Conservation (phyloP, 2,797 vertebrate genomes). For the Myripristis murdjan region DNA sequence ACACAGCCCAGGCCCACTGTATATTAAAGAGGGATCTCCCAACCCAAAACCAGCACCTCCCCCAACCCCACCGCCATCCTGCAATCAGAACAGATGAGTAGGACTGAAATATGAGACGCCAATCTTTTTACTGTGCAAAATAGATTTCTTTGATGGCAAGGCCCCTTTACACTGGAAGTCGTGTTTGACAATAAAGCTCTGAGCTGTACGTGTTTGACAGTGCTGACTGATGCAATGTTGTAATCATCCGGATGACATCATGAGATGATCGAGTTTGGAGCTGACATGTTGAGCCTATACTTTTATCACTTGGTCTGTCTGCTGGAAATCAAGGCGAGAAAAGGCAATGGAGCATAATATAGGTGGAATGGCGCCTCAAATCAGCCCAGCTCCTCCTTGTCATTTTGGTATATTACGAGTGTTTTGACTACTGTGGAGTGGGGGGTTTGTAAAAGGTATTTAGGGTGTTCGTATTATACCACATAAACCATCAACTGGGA, state of each 20-base stretch:
- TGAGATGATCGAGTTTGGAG: slow-evolving; percentile 21
- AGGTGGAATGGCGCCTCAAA: neutral
- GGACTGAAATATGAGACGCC: neutral
- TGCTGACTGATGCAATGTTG: slow-evolving; percentile 27
- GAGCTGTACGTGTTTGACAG: neutral
- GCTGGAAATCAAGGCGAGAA: slow-evolving; percentile 22
- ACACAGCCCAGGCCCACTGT: slow-evolving; percentile 10
- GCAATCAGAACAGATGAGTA: slow-evolving; percentile 11
- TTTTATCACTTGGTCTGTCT: slow-evolving; percentile 36
- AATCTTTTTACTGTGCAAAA: neutral
- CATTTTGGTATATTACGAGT: neutral
- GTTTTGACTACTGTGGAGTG: neutral
- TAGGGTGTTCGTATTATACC: neutral
- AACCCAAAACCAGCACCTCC: slow-evolving; percentile 5
- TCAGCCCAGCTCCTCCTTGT: neutral
- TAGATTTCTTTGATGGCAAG: slow-evolving; percentile 3
- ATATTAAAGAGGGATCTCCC: slow-evolving; percentile 29
- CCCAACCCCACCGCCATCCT: too few species aligned
- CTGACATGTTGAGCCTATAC: slow-evolving; percentile 24
- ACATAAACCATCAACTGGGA: slow-evolving; percentile 9
- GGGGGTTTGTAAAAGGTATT: slow-evolving; percentile 13
- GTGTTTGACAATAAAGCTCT: slow-evolving; percentile 28
- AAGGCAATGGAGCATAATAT: neutral
- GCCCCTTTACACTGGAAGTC: slow-evolving; percentile 10
- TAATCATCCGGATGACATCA: slow-evolving; percentile 26